A percentile compares a stretch with the other conserved stretches of the same genome.
phyloP scores from a whole-genome alignment of 2,113 vertebrate species.

The Okapia johnstoni region DNA sequence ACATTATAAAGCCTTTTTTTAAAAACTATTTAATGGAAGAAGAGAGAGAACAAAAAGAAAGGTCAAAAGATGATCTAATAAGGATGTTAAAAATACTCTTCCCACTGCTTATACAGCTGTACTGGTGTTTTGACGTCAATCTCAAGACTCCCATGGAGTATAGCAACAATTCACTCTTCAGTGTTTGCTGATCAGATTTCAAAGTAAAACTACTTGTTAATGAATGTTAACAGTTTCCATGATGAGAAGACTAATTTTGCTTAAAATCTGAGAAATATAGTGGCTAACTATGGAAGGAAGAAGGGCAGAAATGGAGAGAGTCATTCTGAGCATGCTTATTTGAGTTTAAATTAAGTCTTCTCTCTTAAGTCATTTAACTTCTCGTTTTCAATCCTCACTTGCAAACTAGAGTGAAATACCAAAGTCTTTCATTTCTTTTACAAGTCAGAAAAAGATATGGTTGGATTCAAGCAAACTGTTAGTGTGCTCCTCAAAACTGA shows the following conservation, averaged over 20 bases:
- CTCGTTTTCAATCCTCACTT: background rate
- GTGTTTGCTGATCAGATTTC: slow-evolving; percentile 39
- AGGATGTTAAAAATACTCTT: slow-evolving; percentile 52
- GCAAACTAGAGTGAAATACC: slow-evolving; percentile 5
- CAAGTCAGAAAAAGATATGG: background rate
- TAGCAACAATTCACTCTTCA: slow-evolving; percentile 51
- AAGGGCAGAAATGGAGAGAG: background rate
- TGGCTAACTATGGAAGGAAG: background rate
- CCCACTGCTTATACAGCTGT: slow-evolving; percentile 56
- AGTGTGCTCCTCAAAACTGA: background rate
- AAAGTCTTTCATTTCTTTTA: background rate
- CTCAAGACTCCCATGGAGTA: slow-evolving; percentile 54
- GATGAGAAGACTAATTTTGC: slow-evolving; percentile 5
- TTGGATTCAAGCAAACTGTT: background rate
- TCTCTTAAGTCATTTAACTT: background rate
- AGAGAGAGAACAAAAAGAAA: slow-evolving; percentile 1
- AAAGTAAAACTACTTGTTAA: slow-evolving; percentile 59
- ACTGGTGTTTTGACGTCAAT: slow-evolving; percentile 45
- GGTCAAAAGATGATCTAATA: slow-evolving; percentile 35
- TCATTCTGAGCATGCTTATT: background rate
- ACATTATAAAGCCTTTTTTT: background rate
- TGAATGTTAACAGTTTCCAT: slow-evolving; percentile 32
- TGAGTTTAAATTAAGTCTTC: background rate
- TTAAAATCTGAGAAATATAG: slow-evolving; percentile 3
- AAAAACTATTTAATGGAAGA: background rate